phyloP scores from a whole-genome alignment of 2,113 vertebrate genomes.

The Alosa alosa region DNA sequence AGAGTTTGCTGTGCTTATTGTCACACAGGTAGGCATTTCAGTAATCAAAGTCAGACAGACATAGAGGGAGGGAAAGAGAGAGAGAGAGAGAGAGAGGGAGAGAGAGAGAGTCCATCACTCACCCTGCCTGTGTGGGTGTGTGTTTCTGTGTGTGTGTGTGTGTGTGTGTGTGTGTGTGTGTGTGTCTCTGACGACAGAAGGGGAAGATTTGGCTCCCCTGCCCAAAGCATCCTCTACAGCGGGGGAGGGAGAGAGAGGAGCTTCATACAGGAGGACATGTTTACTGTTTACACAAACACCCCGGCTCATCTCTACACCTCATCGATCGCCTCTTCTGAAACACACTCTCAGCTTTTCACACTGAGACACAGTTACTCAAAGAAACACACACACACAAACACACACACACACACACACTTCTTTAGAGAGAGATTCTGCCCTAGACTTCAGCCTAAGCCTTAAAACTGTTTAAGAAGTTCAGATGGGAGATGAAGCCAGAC shows the following conservation, averaged over 20 bases:
- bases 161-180: no score
- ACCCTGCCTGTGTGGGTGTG: not conserved
- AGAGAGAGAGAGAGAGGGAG: no score
- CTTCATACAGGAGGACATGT: slow-evolving; percentile 21
- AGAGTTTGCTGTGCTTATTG: no score
- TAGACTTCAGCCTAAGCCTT: not conserved
- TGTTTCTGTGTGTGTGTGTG: no score
- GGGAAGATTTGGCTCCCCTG: no score
- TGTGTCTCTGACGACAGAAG: not conserved
- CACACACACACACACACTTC: slow-evolving; percentile 46
- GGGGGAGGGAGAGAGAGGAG: no score
- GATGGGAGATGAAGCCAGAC: not conserved
- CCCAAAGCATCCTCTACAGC: no score
- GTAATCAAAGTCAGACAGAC: not conserved
- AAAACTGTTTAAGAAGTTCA: not conserved
- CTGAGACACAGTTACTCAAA: not conserved
- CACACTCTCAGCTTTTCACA: not conserved
- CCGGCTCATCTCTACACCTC: slow-evolving; percentile 20
- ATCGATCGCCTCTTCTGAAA: slow-evolving; percentile 42
- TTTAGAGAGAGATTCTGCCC: not conserved
- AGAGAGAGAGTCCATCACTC: not conserved
- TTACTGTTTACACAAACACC: slow-evolving; percentile 39
- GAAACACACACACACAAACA: not conserved
- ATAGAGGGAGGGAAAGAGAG: not conserved
- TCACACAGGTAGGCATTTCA: not conserved